Base-by-base conservation (phyloP, 1,140 invertebrate genomes). In the Drosophila azteca region DNA sequence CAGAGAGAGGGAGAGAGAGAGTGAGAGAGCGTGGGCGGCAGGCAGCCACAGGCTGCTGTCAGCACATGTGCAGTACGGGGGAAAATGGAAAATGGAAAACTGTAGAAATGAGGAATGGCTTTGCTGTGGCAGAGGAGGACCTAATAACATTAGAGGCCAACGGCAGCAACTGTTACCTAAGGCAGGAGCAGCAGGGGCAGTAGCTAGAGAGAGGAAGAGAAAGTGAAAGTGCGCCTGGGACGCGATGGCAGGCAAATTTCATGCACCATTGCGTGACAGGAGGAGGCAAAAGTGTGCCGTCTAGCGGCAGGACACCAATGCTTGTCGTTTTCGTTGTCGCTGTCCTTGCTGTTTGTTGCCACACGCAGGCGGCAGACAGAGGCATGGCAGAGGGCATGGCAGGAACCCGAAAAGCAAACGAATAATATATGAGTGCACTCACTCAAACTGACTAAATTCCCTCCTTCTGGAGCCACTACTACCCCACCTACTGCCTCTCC, bases 401-500 rank as follows among this genome's bases (percentile, higher is more conserved):
- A 57, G 51, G 64, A 4, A 4, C 2, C 35, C 35, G 3, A 39
- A 35, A 39, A 39, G 11, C 9, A n/a, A 54, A 24, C 61, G 66
- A 45, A 58, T 88, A 88, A 87, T 83, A 81, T 70, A 87, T 87
- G 83, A 76, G 61, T 79, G 83, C 83, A 88, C 79, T 87, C 79
- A 87, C 83, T 87, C 83, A 87, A 82, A 87, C 75, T 88, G 83
- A 87, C 83, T 88, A 88, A 88, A 88, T 79, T 87, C 71, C 71
- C 70, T 73, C 63, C 26, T 9, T 31, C 50, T 35, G 44, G 6
- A 6, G 8, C 20, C 3, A 11, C 20, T 17, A 35, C 62, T 63
- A 20, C 17, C 17, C 64, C 46, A 20, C 63, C 15, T 20, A 20
- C 17, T 20, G 1, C 15, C 22, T 4, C 6, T 7, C 55, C 26